Evolutionary conservation across 2,888 invertebrate genomes (phyloP).

Genomic region (Thereva nobilitata): DNA sequence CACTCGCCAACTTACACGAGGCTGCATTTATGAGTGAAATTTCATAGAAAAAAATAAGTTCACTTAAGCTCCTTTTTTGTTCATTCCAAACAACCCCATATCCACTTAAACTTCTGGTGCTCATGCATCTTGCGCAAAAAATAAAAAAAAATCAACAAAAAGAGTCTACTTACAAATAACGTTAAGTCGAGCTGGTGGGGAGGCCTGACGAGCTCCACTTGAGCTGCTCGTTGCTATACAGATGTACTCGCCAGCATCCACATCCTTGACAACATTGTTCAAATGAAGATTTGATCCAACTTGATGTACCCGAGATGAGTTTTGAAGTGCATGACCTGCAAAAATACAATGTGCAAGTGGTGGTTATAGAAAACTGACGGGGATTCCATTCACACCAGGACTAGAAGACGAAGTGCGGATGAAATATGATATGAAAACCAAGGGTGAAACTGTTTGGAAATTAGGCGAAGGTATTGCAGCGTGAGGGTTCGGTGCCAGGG

Average conservation of each 20-base stretch:
- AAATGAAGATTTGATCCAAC: conserved; percentile 56
- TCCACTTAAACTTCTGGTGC: too few species aligned
- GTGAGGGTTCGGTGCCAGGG: neutral
- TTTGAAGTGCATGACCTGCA: conserved; percentile 54
- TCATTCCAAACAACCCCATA: too few species aligned
- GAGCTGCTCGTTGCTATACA: conserved; percentile 56
- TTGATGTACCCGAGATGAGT: conserved; percentile 54
- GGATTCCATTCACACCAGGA: conserved; percentile 17
- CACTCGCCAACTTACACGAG: too few species aligned
- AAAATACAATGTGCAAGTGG: conserved; percentile 13
- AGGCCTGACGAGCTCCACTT: conserved; percentile 58
- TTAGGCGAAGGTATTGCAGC: conserved; percentile 10
- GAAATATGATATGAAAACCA: neutral
- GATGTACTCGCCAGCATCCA: conserved; percentile 56
- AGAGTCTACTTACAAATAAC: conserved; percentile 54
- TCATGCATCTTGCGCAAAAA: neutral
- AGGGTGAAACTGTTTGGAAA: conserved; percentile 5
- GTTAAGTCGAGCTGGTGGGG: conserved; percentile 56
- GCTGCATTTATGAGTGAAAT: too few species aligned
- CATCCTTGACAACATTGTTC: conserved; percentile 51
- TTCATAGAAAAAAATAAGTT: too few species aligned
- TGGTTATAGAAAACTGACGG: neutral
- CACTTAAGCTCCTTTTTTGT: too few species aligned
- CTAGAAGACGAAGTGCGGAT: neutral
- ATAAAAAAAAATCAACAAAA: conserved; percentile 9